Base-by-base conservation (phyloP, 2,888 invertebrate species). In the Drosophila buzzatii region DNA sequence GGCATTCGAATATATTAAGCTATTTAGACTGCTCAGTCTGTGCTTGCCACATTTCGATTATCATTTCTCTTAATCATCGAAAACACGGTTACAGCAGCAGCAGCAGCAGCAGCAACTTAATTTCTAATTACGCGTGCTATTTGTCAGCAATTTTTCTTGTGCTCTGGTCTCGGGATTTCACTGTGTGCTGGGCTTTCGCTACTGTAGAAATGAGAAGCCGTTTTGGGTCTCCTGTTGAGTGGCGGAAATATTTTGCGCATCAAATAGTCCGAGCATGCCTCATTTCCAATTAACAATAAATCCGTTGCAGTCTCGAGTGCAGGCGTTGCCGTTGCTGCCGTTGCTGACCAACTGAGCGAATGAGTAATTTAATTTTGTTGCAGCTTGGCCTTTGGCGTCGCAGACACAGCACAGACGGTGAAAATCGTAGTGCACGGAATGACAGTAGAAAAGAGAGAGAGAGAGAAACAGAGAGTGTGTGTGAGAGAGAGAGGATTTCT, bases 261-360 rank as follows among this genome's bases (percentile, higher is more conserved):
- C 85, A 89, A 84, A 87, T 74, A 85, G 89, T 85, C 85, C 66
- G 70, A 73, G 85, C 85, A 85, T 89, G 85, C 85, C 85, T 85
- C 85, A 89, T 85, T 85, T 85, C 85, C 85, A 85, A 85, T 85
- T 85, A 85, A 85, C 85, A 85, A 85, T 85, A 85, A 85, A 85
- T 85, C 85, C 90, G 79, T 73, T 86, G 84, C 81, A 89, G 84
- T 73, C 82, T 82, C 71, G 57, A 81, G 74, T 79, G 60, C 70
- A 72, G 62, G 41, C 65, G 47, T 37, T 41, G 55, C 42, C 23
- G 42, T 8, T 52, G 67, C 37, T 37, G 71, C 14, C 27, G 44
- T 10, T 53, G 72, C 73, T 84, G 78, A 72, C 90, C 90, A 89
- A 85, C 85, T 85, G 85, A 75, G 89, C 85, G 90, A 88, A 90